phyloP scores from a whole-genome alignment of 2,888 invertebrate genomes.

The Synanthedon andrenaeformis region DNA sequence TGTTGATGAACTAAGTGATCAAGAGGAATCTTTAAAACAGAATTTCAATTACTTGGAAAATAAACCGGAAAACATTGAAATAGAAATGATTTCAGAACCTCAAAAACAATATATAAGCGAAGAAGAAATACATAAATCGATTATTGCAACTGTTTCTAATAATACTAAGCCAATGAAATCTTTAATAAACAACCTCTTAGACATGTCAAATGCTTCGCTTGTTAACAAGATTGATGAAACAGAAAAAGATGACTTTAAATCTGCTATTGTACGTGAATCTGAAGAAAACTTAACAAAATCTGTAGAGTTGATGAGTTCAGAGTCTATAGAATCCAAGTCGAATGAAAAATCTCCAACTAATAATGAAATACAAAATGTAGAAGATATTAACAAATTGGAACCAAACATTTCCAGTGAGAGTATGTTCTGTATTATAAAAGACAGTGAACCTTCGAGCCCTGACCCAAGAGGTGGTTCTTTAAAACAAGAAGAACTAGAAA shows the following conservation, averaged over 20 bases:
- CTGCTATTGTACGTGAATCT: no score
- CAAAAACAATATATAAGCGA: background rate
- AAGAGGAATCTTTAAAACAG: background rate
- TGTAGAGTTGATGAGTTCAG: no score
- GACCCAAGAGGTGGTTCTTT: no score
- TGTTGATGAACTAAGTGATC: background rate
- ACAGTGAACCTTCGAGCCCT: conserved; percentile 10
- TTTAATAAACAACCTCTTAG: conserved; percentile 27
- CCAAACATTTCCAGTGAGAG: background rate
- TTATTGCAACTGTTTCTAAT: background rate
- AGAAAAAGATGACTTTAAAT: no score
- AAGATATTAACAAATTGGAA: no score
- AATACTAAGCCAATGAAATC: conserved; percentile 15
- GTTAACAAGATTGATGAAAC: conserved; percentile 6
- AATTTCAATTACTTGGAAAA: no score
- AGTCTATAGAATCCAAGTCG: no score
- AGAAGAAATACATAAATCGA: background rate
- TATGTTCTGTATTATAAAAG: conserved; percentile 23
- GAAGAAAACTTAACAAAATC: no score
- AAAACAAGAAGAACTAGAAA: background rate
- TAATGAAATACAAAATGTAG: no score
- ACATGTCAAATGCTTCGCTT: conserved; percentile 27
- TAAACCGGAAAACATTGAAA: background rate
- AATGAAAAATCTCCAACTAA: no score
- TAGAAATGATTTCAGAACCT: background rate